phyloP scores from a whole-genome alignment of 2,113 vertebrate species.

The Myotis davidii region DNA sequence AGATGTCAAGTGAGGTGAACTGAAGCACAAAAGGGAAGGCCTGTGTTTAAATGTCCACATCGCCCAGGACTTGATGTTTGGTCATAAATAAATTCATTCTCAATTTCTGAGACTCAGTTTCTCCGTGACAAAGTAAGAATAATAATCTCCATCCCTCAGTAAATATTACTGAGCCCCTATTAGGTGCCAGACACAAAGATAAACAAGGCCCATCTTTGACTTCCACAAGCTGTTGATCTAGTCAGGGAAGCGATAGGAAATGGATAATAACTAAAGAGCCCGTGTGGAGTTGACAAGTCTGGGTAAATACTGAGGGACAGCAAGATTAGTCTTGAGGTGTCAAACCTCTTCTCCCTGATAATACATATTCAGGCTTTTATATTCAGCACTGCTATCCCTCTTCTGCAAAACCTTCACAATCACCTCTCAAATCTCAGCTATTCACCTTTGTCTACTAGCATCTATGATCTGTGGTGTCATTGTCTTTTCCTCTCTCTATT shows the following conservation, averaged over 20 bases:
- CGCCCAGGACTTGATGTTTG: neutral
- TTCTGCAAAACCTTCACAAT: neutral
- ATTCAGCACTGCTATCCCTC: neutral
- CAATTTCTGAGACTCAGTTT: neutral
- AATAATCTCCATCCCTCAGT: neutral
- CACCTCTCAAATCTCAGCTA: neutral
- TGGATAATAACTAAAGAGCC: neutral
- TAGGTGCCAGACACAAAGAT: neutral
- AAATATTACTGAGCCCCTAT: neutral
- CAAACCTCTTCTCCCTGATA: neutral
- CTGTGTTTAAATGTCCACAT: neutral
- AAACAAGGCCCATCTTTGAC: neutral
- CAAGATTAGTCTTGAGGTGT: neutral
- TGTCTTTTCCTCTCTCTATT: neutral
- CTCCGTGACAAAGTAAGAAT: neutral
- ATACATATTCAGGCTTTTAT: neutral
- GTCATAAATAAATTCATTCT: neutral
- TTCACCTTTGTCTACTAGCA: neutral
- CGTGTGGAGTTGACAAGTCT: neutral
- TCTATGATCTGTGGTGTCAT: neutral
- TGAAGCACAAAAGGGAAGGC: neutral
- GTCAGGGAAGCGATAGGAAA: neutral
- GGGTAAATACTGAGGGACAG: neutral
- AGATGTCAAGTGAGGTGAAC: neutral
- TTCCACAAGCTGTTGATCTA: neutral